Conservation (phyloP, 2,888 invertebrate species). For the Nebria brevicollis region DNA sequence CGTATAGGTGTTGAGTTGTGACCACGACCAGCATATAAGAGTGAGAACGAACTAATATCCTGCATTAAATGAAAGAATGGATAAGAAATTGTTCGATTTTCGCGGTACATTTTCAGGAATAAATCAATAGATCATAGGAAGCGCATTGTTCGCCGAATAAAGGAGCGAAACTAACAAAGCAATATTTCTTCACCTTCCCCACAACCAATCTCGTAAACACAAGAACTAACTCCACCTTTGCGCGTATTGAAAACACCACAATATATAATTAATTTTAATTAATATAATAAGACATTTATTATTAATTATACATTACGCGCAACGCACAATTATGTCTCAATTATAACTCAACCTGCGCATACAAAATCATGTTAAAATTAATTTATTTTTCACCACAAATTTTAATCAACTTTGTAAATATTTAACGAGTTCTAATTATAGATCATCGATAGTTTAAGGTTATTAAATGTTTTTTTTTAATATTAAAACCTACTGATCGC, state of each 20-base stretch:
- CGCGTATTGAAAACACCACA: slow-evolving; percentile 33
- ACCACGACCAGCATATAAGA: not conserved
- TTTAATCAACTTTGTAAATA: slow-evolving; percentile 26
- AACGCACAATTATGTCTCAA: slow-evolving; percentile 37
- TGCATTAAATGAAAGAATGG: slow-evolving; percentile 41
- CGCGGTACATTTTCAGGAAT: slow-evolving; percentile 43
- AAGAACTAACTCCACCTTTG: not conserved
- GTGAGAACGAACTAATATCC: slow-evolving; percentile 33
- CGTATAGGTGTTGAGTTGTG: not conserved
- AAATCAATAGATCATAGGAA: slow-evolving; percentile 46
- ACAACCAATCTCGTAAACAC: not conserved
- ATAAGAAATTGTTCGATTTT: slow-evolving; percentile 44
- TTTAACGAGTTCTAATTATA: slow-evolving; percentile 28
- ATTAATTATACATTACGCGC: slow-evolving; percentile 3
- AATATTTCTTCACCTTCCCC: slow-evolving; percentile 22
- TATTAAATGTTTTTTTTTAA: not conserved
- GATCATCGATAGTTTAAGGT: not conserved
- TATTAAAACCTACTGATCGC: too few species aligned
- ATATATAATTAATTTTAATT: slow-evolving; percentile 46
- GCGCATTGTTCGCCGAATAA: slow-evolving; percentile 42
- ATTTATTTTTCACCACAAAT: not conserved
- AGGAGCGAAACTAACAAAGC: slow-evolving; percentile 40
- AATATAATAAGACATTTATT: slow-evolving; percentile 35
- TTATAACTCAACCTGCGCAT: slow-evolving; percentile 18
- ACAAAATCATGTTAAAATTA: slow-evolving; percentile 37